These are phyloP conservation scores for Aselliscus stoliczkanus DNA, from an alignment of 2,797 vertebrate species.

Conservation along the genomic window DNA sequence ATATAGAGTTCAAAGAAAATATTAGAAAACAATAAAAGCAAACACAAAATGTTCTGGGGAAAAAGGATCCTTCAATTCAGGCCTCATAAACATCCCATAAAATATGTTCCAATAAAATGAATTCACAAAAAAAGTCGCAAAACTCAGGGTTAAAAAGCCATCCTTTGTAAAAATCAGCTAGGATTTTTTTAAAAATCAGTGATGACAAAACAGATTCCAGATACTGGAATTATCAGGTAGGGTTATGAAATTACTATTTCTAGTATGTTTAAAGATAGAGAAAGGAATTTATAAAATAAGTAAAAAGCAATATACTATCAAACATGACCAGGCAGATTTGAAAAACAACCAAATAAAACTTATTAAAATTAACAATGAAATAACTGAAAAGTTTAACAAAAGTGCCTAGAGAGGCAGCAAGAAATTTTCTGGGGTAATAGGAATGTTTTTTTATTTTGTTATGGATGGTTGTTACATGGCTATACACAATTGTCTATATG, in stretches of 20 bases:
- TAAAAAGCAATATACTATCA: background rate
- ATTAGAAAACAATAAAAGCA: background rate
- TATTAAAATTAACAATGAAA: background rate
- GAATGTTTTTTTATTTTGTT: background rate
- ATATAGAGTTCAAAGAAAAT: background rate
- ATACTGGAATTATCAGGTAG: background rate
- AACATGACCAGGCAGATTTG: background rate
- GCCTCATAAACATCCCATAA: background rate
- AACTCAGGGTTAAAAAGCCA: background rate
- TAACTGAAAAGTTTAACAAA: background rate
- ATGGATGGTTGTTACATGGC: background rate
- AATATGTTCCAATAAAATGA: background rate
- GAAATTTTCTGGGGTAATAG: background rate
- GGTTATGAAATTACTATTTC: background rate
- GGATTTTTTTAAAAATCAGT: background rate
- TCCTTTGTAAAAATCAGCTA: background rate
- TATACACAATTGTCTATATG: background rate
- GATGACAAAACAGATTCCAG: background rate
- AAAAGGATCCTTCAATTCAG: background rate
- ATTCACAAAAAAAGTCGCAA: background rate
- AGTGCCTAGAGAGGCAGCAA: background rate
- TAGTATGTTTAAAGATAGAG: background rate
- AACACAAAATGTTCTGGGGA: background rate
- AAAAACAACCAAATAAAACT: background rate
- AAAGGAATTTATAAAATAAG: conserved; percentile 14